Evolutionary conservation across 2,888 invertebrate species (phyloP).

Genomic region (Agrochola litura): DNA sequence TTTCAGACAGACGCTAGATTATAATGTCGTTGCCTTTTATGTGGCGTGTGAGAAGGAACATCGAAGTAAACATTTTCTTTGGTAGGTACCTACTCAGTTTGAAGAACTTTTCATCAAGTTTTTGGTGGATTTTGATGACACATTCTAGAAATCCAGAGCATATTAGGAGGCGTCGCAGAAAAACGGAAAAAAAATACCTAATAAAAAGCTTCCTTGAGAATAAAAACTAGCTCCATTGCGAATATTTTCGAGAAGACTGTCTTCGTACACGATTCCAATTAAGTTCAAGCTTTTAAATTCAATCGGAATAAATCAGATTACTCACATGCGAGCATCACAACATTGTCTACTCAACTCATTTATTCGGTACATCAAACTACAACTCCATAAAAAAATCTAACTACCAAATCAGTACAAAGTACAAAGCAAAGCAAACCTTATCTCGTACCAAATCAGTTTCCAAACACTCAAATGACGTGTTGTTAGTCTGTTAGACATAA

Average conservation of each 20-base stretch:
- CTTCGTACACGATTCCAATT: neutral
- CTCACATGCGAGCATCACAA: neutral
- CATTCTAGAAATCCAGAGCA: neutral
- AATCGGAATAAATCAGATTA: neutral
- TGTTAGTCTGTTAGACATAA: conserved; percentile 49
- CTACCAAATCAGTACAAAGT: conserved; percentile 46
- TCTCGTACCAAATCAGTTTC: conserved; percentile 55
- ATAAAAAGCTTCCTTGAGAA: neutral
- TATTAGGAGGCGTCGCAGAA: neutral
- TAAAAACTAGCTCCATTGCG: neutral
- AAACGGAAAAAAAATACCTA: too few relatives aligned
- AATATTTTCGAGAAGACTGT: neutral
- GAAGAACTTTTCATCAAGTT: neutral
- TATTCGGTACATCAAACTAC: neutral
- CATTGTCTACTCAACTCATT: neutral
- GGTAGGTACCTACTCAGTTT: neutral
- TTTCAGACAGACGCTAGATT: conserved; percentile 56
- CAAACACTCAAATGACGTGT: conserved; percentile 60
- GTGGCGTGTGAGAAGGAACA: conserved; percentile 9
- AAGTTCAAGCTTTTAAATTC: neutral
- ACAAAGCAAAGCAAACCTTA: conserved; percentile 35
- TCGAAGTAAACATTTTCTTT: conserved; percentile 37
- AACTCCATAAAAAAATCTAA: conserved; percentile 6
- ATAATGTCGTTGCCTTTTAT: conserved; percentile 52
- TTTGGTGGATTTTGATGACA: neutral